A percentile compares a stretch with the other conserved stretches of the same genome.
Conservation (phyloP, 2,888 invertebrate genomes). For the Agrochola circellaris region DNA sequence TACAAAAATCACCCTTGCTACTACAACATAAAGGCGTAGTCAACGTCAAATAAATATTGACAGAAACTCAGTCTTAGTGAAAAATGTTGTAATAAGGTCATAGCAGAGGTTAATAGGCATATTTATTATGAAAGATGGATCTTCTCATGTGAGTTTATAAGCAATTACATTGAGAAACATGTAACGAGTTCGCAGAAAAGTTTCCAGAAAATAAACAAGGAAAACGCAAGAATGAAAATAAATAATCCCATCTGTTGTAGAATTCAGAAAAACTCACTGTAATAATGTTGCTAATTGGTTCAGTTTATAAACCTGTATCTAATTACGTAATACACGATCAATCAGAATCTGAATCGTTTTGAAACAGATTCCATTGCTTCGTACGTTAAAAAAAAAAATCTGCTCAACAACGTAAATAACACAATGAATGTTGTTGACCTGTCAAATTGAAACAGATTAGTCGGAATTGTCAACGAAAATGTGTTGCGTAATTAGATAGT, state of each 20-base stretch:
- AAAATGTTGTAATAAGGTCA: not conserved
- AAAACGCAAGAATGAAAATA: constrained; percentile 11
- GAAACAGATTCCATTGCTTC: no score
- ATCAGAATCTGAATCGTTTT: no score
- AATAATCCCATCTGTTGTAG: not conserved
- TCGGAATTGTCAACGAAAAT: no score
- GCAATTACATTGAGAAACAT: not conserved
- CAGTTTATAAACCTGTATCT: constrained; percentile 7
- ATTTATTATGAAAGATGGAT: not conserved
- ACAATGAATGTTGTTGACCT: no score
- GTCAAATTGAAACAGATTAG: no score
- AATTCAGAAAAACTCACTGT: not conserved
- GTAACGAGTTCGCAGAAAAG: not conserved
- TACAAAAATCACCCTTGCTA: no score
- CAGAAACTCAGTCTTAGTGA: not conserved
- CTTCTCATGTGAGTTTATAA: not conserved
- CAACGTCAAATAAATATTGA: not conserved
- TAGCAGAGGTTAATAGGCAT: not conserved
- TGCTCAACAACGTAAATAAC: no score
- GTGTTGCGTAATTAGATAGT: no score
- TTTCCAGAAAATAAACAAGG: not conserved
- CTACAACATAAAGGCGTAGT: not conserved
- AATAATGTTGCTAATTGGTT: constrained; percentile 13
- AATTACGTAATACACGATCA: no score
- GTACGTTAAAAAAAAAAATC: no score